phyloP scores from a whole-genome alignment of 2,113 vertebrate species.

The Entelurus aequoreus region DNA sequence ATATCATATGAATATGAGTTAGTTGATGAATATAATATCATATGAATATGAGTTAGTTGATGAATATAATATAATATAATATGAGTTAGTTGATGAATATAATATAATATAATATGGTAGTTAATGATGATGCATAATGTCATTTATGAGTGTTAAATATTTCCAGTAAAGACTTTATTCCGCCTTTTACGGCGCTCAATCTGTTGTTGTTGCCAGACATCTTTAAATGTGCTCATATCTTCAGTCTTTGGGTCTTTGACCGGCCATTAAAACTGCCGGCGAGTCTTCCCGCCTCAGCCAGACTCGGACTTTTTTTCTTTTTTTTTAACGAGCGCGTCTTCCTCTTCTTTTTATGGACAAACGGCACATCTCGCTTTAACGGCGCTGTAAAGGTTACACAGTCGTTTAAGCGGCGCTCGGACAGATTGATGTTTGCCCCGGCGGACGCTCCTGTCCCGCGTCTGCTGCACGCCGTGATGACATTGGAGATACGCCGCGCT shows the following conservation, averaged over 20 bases:
- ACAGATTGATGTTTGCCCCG: slow-evolving; percentile 72
- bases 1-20: no score
- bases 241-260: slow-evolving; percentile 55
- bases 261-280: slow-evolving; percentile 42
- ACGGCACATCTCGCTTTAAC: slow-evolving; percentile 72
- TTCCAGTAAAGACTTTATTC: slow-evolving; percentile 78
- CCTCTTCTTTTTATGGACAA: slow-evolving; percentile 54
- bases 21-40: no score
- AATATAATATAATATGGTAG: slow-evolving; percentile 78
- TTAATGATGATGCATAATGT: slow-evolving; percentile 87
- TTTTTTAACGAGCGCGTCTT: slow-evolving; percentile 34
- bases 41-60: no score
- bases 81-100: no score
- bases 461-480: slow-evolving; percentile 37
- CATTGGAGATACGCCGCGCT: slow-evolving; percentile 42
- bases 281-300: slow-evolving; percentile 41
- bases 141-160: slow-evolving; percentile 79
- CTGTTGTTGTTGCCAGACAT: slow-evolving; percentile 73
- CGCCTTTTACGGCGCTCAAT: slow-evolving; percentile 71
- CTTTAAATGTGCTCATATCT: slow-evolving; percentile 60
- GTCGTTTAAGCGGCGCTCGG: slow-evolving; percentile 75
- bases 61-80: no score
- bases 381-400: slow-evolving; percentile 75
- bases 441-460: no score
- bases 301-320: slow-evolving; percentile 40